phyloP scores from a whole-genome alignment of 1,140 invertebrate species.

The Nasonia giraulti region DNA sequence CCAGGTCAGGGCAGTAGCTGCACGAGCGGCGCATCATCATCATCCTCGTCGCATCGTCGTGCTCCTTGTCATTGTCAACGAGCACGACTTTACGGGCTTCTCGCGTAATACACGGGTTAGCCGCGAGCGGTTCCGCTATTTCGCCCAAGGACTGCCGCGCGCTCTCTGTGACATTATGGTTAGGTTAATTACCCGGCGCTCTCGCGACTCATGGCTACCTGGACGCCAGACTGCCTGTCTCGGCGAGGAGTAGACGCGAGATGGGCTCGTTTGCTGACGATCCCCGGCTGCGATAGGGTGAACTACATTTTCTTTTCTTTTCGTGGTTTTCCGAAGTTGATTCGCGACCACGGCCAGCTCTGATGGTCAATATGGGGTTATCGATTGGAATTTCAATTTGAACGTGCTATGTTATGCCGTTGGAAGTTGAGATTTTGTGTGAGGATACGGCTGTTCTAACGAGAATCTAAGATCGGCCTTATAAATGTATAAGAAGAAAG shows the following conservation, averaged over 20 bases:
- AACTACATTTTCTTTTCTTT: not conserved
- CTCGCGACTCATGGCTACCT: not conserved
- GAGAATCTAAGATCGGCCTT: no score
- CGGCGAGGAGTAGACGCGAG: not conserved
- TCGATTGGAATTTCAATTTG: no score
- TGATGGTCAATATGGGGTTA: no score
- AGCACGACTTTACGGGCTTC: not conserved
- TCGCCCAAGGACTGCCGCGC: not conserved
- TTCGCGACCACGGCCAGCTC: no score
- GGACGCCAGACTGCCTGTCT: not conserved
- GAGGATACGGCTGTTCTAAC: no score
- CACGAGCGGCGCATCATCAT: not conserved
- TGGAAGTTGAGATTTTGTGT: no score
- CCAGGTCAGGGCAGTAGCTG: constrained; percentile 24
- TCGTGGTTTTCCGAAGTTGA: not conserved
- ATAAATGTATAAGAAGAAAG: no score
- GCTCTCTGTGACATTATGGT: constrained; percentile 22
- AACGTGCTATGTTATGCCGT: no score
- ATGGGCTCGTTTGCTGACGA: not conserved
- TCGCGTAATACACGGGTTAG: not conserved
- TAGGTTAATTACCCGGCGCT: constrained; percentile 23
- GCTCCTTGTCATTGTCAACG: constrained; percentile 30
- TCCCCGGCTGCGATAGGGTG: not conserved
- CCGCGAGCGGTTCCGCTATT: constrained; percentile 23
- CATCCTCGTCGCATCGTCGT: not conserved